Evolutionary conservation across 2,113 vertebrate genomes (phyloP), one percentile per base, ranked within the genome.

Genomic region (Solea solea): DNA sequence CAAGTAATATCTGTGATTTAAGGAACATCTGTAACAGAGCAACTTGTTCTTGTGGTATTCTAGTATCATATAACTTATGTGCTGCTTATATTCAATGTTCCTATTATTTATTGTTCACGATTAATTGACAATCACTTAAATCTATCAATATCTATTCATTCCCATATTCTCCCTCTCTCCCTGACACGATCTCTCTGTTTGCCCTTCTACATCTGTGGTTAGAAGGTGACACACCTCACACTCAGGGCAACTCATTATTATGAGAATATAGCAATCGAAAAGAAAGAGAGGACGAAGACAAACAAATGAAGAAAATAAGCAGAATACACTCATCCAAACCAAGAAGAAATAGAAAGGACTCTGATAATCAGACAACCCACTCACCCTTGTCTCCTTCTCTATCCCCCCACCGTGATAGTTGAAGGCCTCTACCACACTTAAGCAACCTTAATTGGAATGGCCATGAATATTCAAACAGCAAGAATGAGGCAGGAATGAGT

Each of bases 391-490:
- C 77, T 73, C 70, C 61, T 72, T 69, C 61, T 48, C 66, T 76
- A 60, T 60, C 56, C 55, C 44, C 61, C 48, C 61, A 77, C 57
- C 49, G 65, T 87, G 46, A 82, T 84, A 78, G 82, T 82, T 74
- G 79, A 87, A 89, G 80, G 78, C 74, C 76, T 84, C 68, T 72
- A 71, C 70, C 75, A 87, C 71, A 86, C 75, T 67, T 76, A 79
- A 72, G 78, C 55, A 81, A 82, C 65, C 83, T 79, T 90, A 92
- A 92, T 93, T 93, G 88, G 85, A 86, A 80, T 57, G 74, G 41
- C 64, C 78, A 91, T 91, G 90, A 91, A 93, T 92, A 92, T 93
- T 88, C 85, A 90, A 90, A 78, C 56, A 77, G 60, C 39, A 59
- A 79, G 64, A 80, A 83, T 76, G 83, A 85, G 68, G 71, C 54